A percentile compares a stretch with the other conserved stretches of the same genome.
These are phyloP conservation scores for Kuschelorhynchus macadamiae DNA, from an alignment of 2,888 invertebrate genomes.

Conservation along the genomic window DNA sequence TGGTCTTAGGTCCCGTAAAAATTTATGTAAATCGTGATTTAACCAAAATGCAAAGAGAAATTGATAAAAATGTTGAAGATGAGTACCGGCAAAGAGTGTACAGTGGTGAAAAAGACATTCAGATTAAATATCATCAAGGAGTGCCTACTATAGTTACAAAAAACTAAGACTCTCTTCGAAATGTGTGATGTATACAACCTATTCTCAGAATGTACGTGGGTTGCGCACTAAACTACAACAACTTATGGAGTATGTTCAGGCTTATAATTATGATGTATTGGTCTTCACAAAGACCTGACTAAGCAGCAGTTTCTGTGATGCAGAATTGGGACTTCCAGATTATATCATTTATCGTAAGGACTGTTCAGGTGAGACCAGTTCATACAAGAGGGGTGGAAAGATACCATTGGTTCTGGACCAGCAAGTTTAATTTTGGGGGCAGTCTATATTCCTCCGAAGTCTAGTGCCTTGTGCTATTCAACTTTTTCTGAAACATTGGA, in stretches of 20 bases:
- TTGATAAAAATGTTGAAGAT: no score
- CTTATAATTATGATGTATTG: background rate
- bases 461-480: no score
- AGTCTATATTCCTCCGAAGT: no score
- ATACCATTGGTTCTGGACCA: no score
- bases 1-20: no score
- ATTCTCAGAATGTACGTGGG: background rate
- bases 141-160: background rate
- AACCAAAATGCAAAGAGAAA: background rate
- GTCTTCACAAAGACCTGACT: background rate
- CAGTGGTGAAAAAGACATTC: no score
- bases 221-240: background rate
- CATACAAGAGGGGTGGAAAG: background rate
- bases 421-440: no score
- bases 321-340: background rate
- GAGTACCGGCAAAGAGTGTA: no score
- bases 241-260: background rate
- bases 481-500: no score
- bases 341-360: background rate
- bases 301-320: no score
- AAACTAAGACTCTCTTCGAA: background rate
- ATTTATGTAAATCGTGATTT: conserved; percentile 2
- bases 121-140: background rate
- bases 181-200: background rate
- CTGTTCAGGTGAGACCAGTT: background rate